Evolutionary conservation across 2,113 vertebrate genomes (phyloP), one percentile per base, ranked within the genome.

Genomic region (Ceyx margarethae): DNA sequence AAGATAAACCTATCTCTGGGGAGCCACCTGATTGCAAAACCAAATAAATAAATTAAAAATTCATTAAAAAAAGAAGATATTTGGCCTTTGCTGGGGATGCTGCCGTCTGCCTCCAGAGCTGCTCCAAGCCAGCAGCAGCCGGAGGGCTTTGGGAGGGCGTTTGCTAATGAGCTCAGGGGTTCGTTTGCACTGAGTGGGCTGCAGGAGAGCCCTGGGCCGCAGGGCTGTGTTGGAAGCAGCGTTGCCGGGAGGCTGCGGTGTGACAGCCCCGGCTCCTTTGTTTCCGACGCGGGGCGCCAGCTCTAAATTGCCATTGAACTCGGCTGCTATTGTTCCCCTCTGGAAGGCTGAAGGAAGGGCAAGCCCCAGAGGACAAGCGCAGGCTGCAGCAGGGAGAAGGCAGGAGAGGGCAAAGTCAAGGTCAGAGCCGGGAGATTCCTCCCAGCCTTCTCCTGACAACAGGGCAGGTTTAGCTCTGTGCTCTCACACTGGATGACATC

Each of bases 331-430:
- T 88, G 82, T 90, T 88, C 35, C 29, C 45, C 11, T 28, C 23
- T 33, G 15, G 6, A 64, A 66, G 31, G 93, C 64, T 6, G 20
- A 35, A 43, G 64, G 65, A 74, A 93, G 87, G 90, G 80, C 42
- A 61, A 86, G 45, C 14, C 1, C 5, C 10, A 4, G 72, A 60
- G 66, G 68, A 85, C 74, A 67, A 87, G 53, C 93, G 68, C 8
- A 10, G 74, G 66, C 4, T 65, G 22, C 72, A 43, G 33, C 8
- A 18, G 51, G 66, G 21, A 37, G 45, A 71, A 85, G 73, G 76
- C 56, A 86, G 83, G 31, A 43, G 46, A 75, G 93, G 93, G 71
- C 87, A 85, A 94, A 64, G 85, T n/a, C 95, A 95, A 96, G 91
- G 90, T 35, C 94, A 81, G 28, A 28, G 79, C 7, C 3, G 1